Evolutionary conservation across 1,140 invertebrate genomes (phyloP), one percentile per base, ranked within the genome.

Genomic region (Marisa cornuarietis): DNA sequence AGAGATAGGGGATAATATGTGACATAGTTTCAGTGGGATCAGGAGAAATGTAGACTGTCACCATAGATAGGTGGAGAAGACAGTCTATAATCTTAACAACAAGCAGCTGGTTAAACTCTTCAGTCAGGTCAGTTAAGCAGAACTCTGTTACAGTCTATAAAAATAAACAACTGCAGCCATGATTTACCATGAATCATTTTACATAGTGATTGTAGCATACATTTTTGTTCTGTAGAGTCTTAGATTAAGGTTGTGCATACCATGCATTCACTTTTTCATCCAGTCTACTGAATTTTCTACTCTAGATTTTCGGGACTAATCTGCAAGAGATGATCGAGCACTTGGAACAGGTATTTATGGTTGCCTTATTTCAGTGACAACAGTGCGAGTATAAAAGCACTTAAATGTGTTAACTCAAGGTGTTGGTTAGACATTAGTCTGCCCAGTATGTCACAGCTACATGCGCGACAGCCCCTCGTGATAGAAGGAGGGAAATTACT

Each of bases 101-200:
- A 98, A 97, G 90, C 96, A 97, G 85, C 90, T 98, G 62, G 92
- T 97, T 0, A 98, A 98, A 90, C 89, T 98, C 20, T 98, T 97
- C 90, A 94, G 95, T 71, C 93, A 94, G 87, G 93, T 93, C 81
- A 81, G 82, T 82, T 10, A 20, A 10, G 31, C 31, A 42, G 31
- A 42, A 42, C 31, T 42, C 31, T 42, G 31, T 42, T 4, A 49
- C 54, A 49, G 61, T n/a, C 13, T 20, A 31, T 26, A 58, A 74
- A 61, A 31, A 22, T 26, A 22, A 78, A 1, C 62, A 66, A 14
- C 1, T 1, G n/a, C n/a, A n/a, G 62, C n/a, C 62, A 63, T 63
- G 62, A 24, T 65, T 42, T 42, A 42, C 31, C 31, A 42, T 42
- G 31, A 42, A 42, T 42, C 31, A 42, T 42, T 2, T 42, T 42